Conservation (phyloP, 2,113 vertebrate genomes). For the Emydura subglobosa region DNA sequence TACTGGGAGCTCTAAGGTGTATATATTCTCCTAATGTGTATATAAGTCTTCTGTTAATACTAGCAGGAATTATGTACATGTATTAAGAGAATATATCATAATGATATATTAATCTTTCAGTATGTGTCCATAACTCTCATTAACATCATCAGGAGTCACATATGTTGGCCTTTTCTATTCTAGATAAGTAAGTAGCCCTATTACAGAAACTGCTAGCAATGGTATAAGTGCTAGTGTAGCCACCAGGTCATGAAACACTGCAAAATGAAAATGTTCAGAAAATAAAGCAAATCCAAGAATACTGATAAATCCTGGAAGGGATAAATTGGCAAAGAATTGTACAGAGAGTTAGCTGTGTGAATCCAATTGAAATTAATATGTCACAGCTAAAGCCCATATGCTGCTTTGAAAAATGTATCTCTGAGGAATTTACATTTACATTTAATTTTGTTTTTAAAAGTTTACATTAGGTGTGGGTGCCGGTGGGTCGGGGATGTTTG, state of each 20-base stretch:
- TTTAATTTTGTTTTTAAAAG: conserved; percentile 29
- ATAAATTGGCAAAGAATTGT: conserved; percentile 7
- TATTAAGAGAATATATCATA: not conserved
- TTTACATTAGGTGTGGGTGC: not conserved
- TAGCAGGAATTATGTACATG: not conserved
- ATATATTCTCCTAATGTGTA: not conserved
- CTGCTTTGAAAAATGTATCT: conserved; percentile 30
- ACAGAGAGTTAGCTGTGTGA: conserved; percentile 51
- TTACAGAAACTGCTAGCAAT: not conserved
- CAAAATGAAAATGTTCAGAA: not conserved
- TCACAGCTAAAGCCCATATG: conserved; percentile 6
- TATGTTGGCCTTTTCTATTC: not conserved
- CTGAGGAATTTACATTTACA: not conserved
- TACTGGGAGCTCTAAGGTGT: not conserved
- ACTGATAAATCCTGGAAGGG: not conserved
- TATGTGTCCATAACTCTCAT: not conserved
- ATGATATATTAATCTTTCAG: not conserved
- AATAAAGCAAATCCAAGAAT: conserved; percentile 17
- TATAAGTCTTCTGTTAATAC: conserved; percentile 1
- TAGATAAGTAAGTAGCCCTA: not conserved
- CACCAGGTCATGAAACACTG: not conserved
- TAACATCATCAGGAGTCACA: not conserved
- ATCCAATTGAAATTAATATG: conserved; percentile 47
- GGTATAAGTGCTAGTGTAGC: not conserved
- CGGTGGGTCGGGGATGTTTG: conserved; percentile 1